phyloP scores from a whole-genome alignment of 2,113 vertebrate species.

The Melanotaenia duboulayi region DNA sequence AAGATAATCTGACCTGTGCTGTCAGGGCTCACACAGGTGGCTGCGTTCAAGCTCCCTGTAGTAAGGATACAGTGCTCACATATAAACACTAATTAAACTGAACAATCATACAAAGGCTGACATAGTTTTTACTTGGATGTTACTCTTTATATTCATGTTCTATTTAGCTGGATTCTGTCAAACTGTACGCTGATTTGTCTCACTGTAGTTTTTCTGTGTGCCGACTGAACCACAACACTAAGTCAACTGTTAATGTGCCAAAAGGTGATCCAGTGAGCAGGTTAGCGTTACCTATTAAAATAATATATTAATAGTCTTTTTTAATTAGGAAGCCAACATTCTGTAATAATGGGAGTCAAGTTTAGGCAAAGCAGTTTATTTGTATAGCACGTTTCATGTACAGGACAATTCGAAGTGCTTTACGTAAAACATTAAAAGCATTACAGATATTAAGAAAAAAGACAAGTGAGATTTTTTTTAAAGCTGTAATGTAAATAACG shows the following conservation, averaged over 20 bases:
- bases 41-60: constrained; percentile 35
- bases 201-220: neutral
- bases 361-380: too few species aligned
- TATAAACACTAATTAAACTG: constrained; percentile 3
- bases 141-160: neutral
- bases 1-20: constrained; percentile 43
- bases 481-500: neutral
- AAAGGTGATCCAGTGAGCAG: neutral
- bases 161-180: neutral
- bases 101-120: constrained; percentile 3
- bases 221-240: neutral
- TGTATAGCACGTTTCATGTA: too few species aligned
- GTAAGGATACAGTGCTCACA: constrained; percentile 24
- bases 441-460: too few species aligned
- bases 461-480: too few species aligned
- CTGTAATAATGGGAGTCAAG: too few species aligned
- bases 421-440: too few species aligned
- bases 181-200: neutral
- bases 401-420: too few species aligned
- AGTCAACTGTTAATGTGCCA: constrained; percentile 4
- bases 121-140: neutral
- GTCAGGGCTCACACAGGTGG: constrained; percentile 60
- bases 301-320: too few species aligned
- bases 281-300: too few species aligned
- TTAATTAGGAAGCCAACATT: too few species aligned